Percentiles rank a stretch among this genome's conserved stretches.
These are phyloP conservation scores for Chaetophractus vellerosus DNA, from an alignment of 2,797 vertebrate species.

Conservation along the genomic window DNA sequence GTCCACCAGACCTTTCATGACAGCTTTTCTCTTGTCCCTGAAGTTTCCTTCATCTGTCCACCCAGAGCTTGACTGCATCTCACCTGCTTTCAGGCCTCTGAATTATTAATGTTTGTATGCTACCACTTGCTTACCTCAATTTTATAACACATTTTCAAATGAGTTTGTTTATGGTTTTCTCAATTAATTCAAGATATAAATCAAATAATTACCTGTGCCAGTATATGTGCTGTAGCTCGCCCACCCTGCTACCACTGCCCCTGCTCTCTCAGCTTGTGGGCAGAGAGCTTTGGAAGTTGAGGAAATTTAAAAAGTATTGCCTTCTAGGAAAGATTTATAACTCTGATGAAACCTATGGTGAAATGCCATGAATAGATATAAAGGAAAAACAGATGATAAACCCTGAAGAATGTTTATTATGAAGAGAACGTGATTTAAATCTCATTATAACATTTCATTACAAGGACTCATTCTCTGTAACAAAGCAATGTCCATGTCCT, in stretches of 20 bases:
- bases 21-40: neutral
- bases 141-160: neutral
- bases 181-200: neutral
- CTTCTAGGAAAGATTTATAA: neutral
- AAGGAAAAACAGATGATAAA: neutral
- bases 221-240: neutral
- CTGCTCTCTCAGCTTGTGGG: neutral
- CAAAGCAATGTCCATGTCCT: constrained; percentile 1
- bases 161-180: constrained; percentile 23
- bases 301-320: neutral
- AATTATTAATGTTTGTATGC: neutral
- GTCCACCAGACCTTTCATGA: neutral
- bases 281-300: neutral
- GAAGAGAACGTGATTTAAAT: constrained; percentile 17
- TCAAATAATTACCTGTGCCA: neutral
- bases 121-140: neutral
- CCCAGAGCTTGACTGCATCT: neutral
- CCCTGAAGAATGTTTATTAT: constrained; percentile 23
- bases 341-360: neutral
- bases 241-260: neutral
- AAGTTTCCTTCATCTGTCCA: neutral
- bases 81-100: neutral
- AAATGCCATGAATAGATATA: neutral
- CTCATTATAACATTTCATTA: constrained; percentile 4
- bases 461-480: neutral